A percentile compares a stretch with the other conserved stretches of the same genome.
Evolutionary conservation across 2,888 invertebrate genomes (phyloP).

Genomic region (Acleris sparsana): DNA sequence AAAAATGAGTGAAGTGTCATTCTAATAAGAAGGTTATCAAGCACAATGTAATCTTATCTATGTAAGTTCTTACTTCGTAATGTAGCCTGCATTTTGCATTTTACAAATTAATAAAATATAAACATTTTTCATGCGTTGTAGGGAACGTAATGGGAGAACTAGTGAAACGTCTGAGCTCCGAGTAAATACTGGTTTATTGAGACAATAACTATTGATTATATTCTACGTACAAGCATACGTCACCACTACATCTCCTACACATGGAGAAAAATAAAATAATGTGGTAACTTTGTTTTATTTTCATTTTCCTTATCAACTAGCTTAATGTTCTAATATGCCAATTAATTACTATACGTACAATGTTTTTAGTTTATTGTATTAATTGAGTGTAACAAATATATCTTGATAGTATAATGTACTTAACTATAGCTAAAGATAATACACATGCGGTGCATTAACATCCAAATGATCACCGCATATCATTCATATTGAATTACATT

Average conservation of each 20-base stretch:
- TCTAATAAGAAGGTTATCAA: too few relatives aligned
- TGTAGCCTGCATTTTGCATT: too few relatives aligned
- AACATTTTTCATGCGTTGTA: too few relatives aligned
- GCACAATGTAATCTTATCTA: too few relatives aligned
- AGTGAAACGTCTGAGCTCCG: conserved; percentile 1
- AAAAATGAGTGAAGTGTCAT: too few relatives aligned
- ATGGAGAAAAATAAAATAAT: conserved; percentile 1
- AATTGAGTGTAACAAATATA: not conserved
- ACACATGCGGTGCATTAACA: not conserved
- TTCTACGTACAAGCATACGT: not conserved
- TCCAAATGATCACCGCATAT: not conserved
- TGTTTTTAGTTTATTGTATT: not conserved
- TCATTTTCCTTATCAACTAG: not conserved
- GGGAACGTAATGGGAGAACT: not conserved
- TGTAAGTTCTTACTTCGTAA: too few relatives aligned
- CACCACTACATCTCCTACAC: conserved; percentile 1
- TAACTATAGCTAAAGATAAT: conserved; percentile 1
- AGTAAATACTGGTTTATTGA: conserved; percentile 1
- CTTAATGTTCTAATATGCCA: not conserved
- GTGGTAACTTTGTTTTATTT: conserved; percentile 2
- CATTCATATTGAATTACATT: conserved; percentile 1
- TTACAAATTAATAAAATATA: too few relatives aligned
- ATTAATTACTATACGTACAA: not conserved
- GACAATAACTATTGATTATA: not conserved
- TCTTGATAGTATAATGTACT: not conserved